Evolutionary conservation across 2,797 vertebrate species (phyloP).

Genomic region (Echiichthys vipera): DNA sequence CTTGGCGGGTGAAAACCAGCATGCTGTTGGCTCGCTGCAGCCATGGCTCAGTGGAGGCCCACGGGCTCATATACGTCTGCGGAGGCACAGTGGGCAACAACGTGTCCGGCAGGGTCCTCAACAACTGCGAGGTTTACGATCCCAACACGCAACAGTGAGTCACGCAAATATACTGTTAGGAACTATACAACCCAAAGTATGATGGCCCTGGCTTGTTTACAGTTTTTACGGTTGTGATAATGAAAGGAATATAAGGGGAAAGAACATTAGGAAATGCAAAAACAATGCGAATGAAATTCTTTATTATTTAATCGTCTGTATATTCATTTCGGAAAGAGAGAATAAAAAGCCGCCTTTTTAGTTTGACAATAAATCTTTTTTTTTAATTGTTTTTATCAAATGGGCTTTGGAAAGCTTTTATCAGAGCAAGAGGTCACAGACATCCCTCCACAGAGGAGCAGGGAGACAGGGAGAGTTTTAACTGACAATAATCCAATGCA

Average conservation of each 20-base stretch:
- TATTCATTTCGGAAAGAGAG: neutral
- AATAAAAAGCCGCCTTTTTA: neutral
- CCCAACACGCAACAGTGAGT: slow-evolving; percentile 94
- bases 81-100: slow-evolving; percentile 97
- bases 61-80: slow-evolving; percentile 95
- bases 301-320: neutral
- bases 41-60: slow-evolving; percentile 95
- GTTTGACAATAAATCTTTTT: neutral
- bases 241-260: neutral
- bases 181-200: accelerated
- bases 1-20: slow-evolving; percentile 95
- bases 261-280: neutral
- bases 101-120: slow-evolving; percentile 93
- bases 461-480: neutral
- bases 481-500: neutral
- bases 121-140: slow-evolving; percentile 97
- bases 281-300: neutral
- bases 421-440: neutral
- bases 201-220: neutral
- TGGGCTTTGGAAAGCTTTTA: neutral
- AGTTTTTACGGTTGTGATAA: neutral
- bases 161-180: neutral
- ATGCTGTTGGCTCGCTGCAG: slow-evolving; percentile 97
- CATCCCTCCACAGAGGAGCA: neutral
- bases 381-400: neutral